Percentiles rank a stretch among this genome's conserved stretches.
phyloP scores from a whole-genome alignment of 2,113 vertebrate genomes.

The Labrus mixtus region DNA sequence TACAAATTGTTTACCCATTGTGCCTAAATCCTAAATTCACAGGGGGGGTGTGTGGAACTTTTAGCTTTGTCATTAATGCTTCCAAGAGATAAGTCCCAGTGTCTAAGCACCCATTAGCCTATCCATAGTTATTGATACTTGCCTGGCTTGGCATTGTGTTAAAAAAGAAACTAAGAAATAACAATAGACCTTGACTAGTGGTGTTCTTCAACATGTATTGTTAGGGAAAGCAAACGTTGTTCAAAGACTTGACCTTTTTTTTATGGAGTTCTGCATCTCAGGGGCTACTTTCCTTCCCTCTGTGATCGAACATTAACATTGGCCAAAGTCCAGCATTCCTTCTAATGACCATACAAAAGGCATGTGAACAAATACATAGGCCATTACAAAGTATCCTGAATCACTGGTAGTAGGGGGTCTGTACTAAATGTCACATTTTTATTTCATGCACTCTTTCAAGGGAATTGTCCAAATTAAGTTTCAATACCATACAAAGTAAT shows the following conservation, averaged over 20 bases:
- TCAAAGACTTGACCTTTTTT: conserved; percentile 52
- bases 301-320: conserved; percentile 41
- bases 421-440: not conserved
- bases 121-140: conserved; percentile 62
- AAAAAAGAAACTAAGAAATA: conserved; percentile 17
- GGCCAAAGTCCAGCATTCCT: conserved; percentile 38
- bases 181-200: conserved; percentile 45
- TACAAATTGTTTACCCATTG: conserved; percentile 33
- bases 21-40: conserved; percentile 8
- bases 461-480: not conserved
- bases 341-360: conserved; percentile 12
- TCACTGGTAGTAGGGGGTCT: not conserved
- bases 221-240: conserved; percentile 57
- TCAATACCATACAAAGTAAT: not conserved
- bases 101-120: conserved; percentile 50
- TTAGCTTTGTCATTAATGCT: conserved; percentile 13
- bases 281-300: conserved; percentile 38
- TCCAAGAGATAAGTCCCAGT: conserved; percentile 12
- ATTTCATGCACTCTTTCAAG: not conserved
- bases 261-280: conserved; percentile 29
- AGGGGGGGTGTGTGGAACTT: conserved; percentile 19
- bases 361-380: not conserved
- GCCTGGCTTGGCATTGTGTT: conserved; percentile 50
- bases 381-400: conserved; percentile 2
- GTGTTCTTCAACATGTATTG: conserved; percentile 44